phyloP scores from a whole-genome alignment of 2,797 vertebrate genomes.

The Poliocrania exsul region DNA sequence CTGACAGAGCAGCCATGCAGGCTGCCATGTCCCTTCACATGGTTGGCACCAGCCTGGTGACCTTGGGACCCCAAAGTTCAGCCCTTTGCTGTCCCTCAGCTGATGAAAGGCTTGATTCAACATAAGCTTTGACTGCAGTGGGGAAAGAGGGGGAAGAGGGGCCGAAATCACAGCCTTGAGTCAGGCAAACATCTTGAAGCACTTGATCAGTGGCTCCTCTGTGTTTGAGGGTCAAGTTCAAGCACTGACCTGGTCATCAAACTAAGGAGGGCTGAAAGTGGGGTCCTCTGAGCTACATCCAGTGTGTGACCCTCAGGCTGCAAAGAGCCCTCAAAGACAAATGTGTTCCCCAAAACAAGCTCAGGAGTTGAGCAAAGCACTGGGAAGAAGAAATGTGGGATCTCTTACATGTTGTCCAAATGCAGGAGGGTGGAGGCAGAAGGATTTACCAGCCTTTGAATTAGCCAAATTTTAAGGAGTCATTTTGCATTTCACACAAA shows the following conservation, averaged over 20 bases:
- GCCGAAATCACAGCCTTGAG: neutral
- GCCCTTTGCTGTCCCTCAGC: neutral
- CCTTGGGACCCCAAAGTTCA: neutral
- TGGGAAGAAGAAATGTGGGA: rapidly evolving
- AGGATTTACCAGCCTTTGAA: neutral
- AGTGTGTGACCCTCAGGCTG: neutral
- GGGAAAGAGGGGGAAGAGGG: neutral
- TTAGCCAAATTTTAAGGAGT: neutral
- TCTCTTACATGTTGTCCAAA: neutral
- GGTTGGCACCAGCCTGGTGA: neutral
- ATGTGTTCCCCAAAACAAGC: rapidly evolving
- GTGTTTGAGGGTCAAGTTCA: neutral
- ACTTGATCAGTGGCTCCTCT: neutral
- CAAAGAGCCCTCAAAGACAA: neutral
- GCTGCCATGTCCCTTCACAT: neutral
- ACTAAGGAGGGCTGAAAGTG: neutral
- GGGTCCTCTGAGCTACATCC: neutral
- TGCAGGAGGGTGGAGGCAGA: neutral
- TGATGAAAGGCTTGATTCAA: neutral
- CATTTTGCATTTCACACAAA: neutral
- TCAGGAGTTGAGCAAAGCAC: neutral
- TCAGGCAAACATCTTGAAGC: neutral
- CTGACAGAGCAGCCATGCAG: neutral
- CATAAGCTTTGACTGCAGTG: neutral
- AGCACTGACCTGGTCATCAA: neutral